These are phyloP conservation scores for Urechis unicinctus DNA, from an alignment of 2,888 invertebrate species.

Conservation along the genomic window DNA sequence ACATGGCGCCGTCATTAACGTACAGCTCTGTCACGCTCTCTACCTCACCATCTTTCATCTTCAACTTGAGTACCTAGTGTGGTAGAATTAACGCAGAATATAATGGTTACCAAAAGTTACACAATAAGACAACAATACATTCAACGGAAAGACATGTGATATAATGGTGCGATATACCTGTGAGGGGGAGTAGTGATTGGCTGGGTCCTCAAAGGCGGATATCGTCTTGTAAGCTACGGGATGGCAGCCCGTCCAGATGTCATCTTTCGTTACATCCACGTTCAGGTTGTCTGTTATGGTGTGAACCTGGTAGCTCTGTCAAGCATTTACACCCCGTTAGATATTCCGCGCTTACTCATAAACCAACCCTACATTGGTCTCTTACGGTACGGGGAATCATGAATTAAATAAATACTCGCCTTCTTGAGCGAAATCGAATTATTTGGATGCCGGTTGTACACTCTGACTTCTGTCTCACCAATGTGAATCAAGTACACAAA, in stretches of 20 bases:
- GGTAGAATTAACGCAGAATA: no score
- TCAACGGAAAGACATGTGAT: no score
- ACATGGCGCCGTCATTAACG: neutral
- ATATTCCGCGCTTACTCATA: no score
- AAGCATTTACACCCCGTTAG: no score
- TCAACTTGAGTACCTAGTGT: neutral
- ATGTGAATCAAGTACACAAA: neutral
- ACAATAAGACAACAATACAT: no score
- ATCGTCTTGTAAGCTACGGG: neutral
- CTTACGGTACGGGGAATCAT: no score
- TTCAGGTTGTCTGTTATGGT: neutral
- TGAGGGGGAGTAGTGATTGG: neutral
- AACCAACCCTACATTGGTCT: no score
- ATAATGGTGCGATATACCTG: neutral
- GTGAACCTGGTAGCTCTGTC: neutral
- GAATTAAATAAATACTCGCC: no score
- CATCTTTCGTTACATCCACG: neutral
- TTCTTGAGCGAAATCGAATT: neutral
- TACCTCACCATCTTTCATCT: neutral
- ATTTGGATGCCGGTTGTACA: neutral
- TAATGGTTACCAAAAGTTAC: no score
- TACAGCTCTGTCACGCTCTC: neutral
- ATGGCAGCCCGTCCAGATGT: neutral
- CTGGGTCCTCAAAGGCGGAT: neutral
- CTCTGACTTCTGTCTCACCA: neutral